These are phyloP conservation scores for Drosophila kikkawai DNA, from an alignment of 1,140 invertebrate genomes.

Conservation along the genomic window DNA sequence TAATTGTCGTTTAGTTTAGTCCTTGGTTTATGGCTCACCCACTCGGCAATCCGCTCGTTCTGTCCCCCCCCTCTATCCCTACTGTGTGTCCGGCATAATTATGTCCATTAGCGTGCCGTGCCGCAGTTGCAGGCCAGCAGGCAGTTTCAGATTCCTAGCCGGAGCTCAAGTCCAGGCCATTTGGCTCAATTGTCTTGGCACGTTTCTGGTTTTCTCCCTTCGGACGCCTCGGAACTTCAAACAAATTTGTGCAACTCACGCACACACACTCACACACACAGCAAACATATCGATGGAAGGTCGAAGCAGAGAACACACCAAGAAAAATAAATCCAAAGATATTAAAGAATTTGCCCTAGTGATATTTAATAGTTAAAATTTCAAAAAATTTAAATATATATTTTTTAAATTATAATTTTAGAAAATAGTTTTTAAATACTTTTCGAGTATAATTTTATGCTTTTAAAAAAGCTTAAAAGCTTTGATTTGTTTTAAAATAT, in stretches of 20 bases:
- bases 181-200: conserved; percentile 66
- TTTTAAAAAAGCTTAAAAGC: too few relatives aligned
- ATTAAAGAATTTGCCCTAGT: not conserved
- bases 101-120: conserved; percentile 65
- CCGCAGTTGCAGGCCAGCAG: conserved; percentile 48
- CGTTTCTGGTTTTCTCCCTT: conserved; percentile 42
- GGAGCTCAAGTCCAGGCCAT: conserved; percentile 24
- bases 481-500: too few relatives aligned
- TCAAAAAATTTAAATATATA: too few relatives aligned
- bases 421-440: too few relatives aligned
- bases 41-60: not conserved
- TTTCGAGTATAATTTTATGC: too few relatives aligned
- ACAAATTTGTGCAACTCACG: conserved; percentile 69
- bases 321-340: not conserved
- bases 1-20: conserved; percentile 73
- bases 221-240: conserved; percentile 50
- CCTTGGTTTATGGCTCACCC: conserved; percentile 42
- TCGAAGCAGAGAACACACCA: not conserved
- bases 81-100: conserved; percentile 58
- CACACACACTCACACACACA: conserved; percentile 49
- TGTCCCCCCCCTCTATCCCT: not conserved
- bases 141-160: conserved; percentile 20
- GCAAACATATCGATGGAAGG: conserved; percentile 21
- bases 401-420: too few relatives aligned
- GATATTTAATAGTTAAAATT: not conserved